phyloP scores from a whole-genome alignment of 1,140 invertebrate genomes.

The Zaprionus ghesquierei region DNA sequence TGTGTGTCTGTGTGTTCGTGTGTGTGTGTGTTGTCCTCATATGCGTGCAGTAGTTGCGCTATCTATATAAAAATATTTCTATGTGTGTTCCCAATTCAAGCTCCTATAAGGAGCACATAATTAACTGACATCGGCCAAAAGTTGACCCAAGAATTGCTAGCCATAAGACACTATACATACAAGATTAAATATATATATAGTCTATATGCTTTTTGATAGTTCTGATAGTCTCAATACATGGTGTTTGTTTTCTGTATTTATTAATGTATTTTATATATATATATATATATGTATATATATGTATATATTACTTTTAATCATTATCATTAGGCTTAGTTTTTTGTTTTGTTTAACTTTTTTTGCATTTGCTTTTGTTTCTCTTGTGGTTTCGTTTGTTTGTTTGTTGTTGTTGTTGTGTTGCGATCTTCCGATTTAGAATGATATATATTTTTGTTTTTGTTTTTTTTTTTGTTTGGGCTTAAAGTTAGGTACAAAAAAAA shows the following conservation, averaged over 20 bases:
- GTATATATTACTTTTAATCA: background rate
- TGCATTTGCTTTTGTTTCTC: slow-evolving; percentile 10
- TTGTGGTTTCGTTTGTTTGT: slow-evolving; percentile 3
- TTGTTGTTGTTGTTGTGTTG: slow-evolving; percentile 10
- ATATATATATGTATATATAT: too few species aligned
- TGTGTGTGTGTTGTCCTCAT: too few species aligned
- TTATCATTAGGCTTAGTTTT: background rate
- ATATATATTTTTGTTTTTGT: too few species aligned
- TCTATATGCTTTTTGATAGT: slow-evolving; percentile 40
- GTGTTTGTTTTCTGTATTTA: slow-evolving; percentile 8
- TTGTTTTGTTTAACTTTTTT: slow-evolving; percentile 19
- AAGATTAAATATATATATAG: slow-evolving; percentile 34
- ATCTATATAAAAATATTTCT: slow-evolving; percentile 65
- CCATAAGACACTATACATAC: slow-evolving; percentile 42
- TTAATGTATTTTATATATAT: too few species aligned
- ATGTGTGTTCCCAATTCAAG: slow-evolving; percentile 64
- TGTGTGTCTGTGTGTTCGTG: background rate
- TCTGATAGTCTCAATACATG: slow-evolving; percentile 40
- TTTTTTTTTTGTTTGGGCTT: slow-evolving; percentile 26
- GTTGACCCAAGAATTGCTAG: slow-evolving; percentile 31
- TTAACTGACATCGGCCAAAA: slow-evolving; percentile 45
- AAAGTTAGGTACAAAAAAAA: slow-evolving; percentile 37
- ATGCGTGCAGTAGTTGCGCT: slow-evolving; percentile 6
- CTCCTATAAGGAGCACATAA: slow-evolving; percentile 72
- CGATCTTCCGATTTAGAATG: slow-evolving; percentile 31